phyloP scores from a whole-genome alignment of 2,888 invertebrate genomes.

The Drosophila prolongata region DNA sequence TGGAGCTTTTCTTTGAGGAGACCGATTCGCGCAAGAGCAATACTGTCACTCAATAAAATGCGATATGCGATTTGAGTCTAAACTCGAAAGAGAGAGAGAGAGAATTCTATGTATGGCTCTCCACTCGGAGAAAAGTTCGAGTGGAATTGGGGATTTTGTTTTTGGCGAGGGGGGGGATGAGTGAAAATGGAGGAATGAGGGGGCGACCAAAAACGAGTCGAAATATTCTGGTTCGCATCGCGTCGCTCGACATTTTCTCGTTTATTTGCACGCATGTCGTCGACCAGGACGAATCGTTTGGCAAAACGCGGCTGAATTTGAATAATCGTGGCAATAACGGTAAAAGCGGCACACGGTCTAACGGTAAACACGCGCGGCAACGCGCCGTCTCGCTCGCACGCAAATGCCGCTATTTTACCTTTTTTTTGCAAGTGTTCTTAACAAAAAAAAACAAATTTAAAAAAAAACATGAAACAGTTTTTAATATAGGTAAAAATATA shows the following conservation, averaged over 20 bases:
- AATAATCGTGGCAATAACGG: constrained; percentile 7
- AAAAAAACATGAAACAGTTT: neutral
- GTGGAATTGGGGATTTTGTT: no score
- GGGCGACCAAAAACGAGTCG: neutral
- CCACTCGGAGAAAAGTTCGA: neutral
- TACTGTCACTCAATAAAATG: constrained; percentile 18
- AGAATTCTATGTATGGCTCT: neutral
- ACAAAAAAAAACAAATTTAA: neutral
- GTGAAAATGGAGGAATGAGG: neutral
- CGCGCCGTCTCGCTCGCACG: constrained; percentile 31
- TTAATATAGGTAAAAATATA: constrained; percentile 16
- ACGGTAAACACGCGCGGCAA: constrained; percentile 33
- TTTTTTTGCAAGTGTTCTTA: constrained; percentile 26
- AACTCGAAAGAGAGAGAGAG: constrained; percentile 1
- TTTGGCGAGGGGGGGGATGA: no score
- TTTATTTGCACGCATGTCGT: constrained; percentile 77
- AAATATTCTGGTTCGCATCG: neutral
- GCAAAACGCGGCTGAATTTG: constrained; percentile 17
- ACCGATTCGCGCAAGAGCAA: constrained; percentile 19
- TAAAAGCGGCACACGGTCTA: constrained; percentile 27
- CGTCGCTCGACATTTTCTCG: constrained; percentile 9
- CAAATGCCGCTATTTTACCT: constrained; percentile 17
- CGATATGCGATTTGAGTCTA: constrained; percentile 6
- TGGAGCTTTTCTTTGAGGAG: constrained; percentile 91
- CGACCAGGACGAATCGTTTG: constrained; percentile 75